Evolutionary conservation across 2,888 invertebrate species (phyloP).

Genomic region (Chaetoderma sp.): DNA sequence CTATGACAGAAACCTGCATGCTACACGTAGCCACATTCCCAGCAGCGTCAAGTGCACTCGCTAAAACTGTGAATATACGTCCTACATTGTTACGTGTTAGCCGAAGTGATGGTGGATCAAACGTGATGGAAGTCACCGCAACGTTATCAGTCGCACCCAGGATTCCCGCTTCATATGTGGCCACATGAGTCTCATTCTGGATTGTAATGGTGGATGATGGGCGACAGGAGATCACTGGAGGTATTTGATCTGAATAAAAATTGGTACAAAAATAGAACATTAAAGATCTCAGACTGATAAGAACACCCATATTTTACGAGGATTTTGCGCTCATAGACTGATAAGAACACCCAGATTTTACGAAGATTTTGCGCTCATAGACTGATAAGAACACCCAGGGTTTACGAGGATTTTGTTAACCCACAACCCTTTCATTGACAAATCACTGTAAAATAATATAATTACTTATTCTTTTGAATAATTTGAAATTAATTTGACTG

Average conservation of each 20-base stretch:
- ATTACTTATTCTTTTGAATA: too few species aligned
- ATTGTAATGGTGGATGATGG: slow-evolving; percentile 17
- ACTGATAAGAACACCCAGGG: too few species aligned
- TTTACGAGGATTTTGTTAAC: too few species aligned
- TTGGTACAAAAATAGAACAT: background rate
- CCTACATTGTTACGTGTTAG: slow-evolving; percentile 32
- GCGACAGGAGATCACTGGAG: slow-evolving; percentile 19
- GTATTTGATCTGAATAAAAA: slow-evolving; percentile 20
- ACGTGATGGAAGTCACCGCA: slow-evolving; percentile 18
- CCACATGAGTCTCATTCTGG: background rate
- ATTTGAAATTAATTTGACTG: too few species aligned
- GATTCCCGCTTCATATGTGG: slow-evolving; percentile 4
- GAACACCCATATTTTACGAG: too few species aligned
- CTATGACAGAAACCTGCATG: slow-evolving; percentile 47
- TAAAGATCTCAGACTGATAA: too few species aligned
- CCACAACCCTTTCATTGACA: too few species aligned
- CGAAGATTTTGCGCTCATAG: too few species aligned
- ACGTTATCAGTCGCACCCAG: slow-evolving; percentile 18
- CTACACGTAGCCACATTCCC: slow-evolving; percentile 41
- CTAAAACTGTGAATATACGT: slow-evolving; percentile 34
- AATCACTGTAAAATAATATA: too few species aligned
- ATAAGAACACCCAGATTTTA: too few species aligned
- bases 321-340: too few species aligned
- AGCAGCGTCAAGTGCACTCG: slow-evolving; percentile 39
- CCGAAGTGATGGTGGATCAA: slow-evolving; percentile 1